Base-by-base conservation (phyloP, 2,113 vertebrate species). In the Thalassoma bifasciatum region DNA sequence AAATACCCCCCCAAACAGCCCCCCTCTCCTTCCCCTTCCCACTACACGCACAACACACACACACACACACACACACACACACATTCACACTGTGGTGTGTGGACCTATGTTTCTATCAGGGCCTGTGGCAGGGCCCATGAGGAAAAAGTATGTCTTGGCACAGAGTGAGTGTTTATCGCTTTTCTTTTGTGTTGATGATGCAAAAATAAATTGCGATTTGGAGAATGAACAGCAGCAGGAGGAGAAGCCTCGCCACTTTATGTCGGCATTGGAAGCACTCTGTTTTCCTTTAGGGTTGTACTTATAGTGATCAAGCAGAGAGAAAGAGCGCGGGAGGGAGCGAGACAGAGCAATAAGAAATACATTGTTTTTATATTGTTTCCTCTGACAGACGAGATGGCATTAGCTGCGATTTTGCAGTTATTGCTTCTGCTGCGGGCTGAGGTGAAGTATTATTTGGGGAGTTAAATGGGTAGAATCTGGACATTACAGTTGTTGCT, bases 311-410 rank as follows among this genome's bases (percentile, higher is more conserved):
- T 88, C 79, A 89, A 87, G 76, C 77, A 76, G 69, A 49, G 77
- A 58, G 72, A 71, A 47, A 59, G 57, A 53, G 67, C 66, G 83
- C 9, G 24, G 14, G 42, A 72, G 77, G 46, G 16, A 59, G 77
- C 23, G 38, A 82, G 86, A 64, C 62, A 30, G 70, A 77, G 78
- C 66, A 82, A 88, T 89, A 86, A 84, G 78, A 87, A 88, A 87
- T 76, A 74, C 79, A 83, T 86, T 91, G 85, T 85, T 91, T 91
- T 89, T 90, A 86, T 83, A 89, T 91, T 88, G 86, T 88, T 87
- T 88, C 67, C 75, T 75, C 66, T 84, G 84, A 86, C 84, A 67
- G 85, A 72, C 49, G 44, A 77, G 72, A 87, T 51, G 75, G 69
- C 72, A 65, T 87, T 89, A 82, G 82, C 59, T 61, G 78, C 26